These are phyloP conservation scores for Caenorhabditis afra DNA, from an alignment of 2,888 invertebrate genomes.

Conservation along the genomic window DNA sequence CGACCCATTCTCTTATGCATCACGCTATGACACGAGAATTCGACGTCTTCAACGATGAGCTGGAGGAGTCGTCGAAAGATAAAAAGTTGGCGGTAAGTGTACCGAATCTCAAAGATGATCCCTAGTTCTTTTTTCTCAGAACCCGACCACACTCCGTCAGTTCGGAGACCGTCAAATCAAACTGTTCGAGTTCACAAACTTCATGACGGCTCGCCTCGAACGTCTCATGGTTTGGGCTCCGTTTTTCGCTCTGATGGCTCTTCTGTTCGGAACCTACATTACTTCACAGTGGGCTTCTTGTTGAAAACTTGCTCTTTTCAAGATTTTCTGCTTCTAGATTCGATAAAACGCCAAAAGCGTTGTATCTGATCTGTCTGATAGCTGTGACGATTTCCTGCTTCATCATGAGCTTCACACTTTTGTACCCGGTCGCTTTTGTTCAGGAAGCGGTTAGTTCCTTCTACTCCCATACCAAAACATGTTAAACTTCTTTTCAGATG, in stretches of 20 bases:
- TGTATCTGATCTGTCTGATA: constrained; percentile 27
- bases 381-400: constrained; percentile 23
- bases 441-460: constrained; percentile 31
- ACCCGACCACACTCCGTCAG: background rate
- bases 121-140: background rate
- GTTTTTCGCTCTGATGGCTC: constrained; percentile 15
- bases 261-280: constrained; percentile 11
- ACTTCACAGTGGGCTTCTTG: constrained; percentile 5
- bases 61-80: constrained; percentile 22
- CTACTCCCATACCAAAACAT: background rate
- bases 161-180: constrained; percentile 39
- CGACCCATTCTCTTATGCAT: constrained; percentile 26
- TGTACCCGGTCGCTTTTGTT: constrained; percentile 32
- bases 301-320: too few species aligned
- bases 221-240: constrained; percentile 21
- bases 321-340: too few species aligned
- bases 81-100: constrained; percentile 32
- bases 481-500: constrained; percentile 28
- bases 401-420: constrained; percentile 20
- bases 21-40: constrained; percentile 32
- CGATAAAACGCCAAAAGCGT: background rate
- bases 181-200: constrained; percentile 32
- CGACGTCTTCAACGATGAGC: constrained; percentile 39
- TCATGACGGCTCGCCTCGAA: constrained; percentile 22
- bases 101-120: background rate